A percentile compares a stretch with the other conserved stretches of the same genome.
Conservation (phyloP, 2,888 invertebrate genomes). For the Neoitamus cyanurus region DNA sequence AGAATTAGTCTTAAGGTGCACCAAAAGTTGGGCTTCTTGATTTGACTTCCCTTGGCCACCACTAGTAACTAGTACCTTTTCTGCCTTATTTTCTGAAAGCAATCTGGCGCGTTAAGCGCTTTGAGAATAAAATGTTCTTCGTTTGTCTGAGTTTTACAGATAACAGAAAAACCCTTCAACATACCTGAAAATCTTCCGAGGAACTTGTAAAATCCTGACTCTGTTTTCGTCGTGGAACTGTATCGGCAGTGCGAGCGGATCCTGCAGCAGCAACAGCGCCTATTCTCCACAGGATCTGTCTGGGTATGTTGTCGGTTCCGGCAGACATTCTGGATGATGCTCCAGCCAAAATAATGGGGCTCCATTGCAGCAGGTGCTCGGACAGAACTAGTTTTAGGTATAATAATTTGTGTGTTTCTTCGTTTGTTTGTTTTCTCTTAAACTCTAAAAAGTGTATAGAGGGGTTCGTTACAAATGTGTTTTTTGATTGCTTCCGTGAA, state of each 20-base stretch:
- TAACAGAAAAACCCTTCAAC: background rate
- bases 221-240: constrained; percentile 41
- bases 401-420: background rate
- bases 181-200: constrained; percentile 52
- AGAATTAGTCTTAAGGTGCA: too few relatives aligned
- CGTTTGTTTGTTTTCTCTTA: background rate
- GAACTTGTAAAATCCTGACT: constrained; percentile 52
- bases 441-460: background rate
- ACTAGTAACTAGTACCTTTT: too few relatives aligned
- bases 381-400: background rate
- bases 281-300: background rate
- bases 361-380: constrained; percentile 22
- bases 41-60: too few relatives aligned
- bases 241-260: constrained; percentile 9
- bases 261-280: background rate
- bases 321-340: background rate
- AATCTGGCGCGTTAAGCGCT: too few relatives aligned
- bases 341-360: background rate
- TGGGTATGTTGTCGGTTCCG: background rate
- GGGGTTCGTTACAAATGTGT: background rate
- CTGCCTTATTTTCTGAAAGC: too few relatives aligned
- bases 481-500: background rate
- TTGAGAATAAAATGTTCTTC: too few relatives aligned
- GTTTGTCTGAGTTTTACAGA: background rate
- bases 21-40: too few relatives aligned